Percentiles rank a stretch among this genome's conserved stretches.
These are phyloP conservation scores for Silurus asotus DNA, from an alignment of 2,113 vertebrate genomes.

Conservation along the genomic window DNA sequence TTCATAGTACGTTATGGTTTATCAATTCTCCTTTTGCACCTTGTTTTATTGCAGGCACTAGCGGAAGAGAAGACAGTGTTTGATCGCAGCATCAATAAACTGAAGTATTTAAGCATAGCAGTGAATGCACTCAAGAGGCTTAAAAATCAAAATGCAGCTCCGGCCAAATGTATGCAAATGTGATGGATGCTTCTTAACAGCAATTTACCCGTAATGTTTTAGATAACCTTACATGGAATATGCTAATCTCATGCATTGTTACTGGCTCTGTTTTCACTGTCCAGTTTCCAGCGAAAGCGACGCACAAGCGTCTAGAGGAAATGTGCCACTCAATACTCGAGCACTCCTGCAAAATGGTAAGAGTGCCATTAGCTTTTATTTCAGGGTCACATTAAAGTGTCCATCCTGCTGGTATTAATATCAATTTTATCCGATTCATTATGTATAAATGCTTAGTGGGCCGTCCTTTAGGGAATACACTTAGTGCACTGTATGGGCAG, in stretches of 20 bases:
- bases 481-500: background rate
- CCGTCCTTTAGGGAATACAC: background rate
- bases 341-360: slow-evolving; percentile 62
- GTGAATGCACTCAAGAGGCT: slow-evolving; percentile 80
- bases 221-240: slow-evolving; percentile 20
- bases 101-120: slow-evolving; percentile 79
- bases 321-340: slow-evolving; percentile 62
- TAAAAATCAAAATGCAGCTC: slow-evolving; percentile 67
- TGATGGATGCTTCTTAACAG: background rate
- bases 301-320: slow-evolving; percentile 63
- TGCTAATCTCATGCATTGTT: slow-evolving; percentile 30
- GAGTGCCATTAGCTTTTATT: slow-evolving; percentile 31
- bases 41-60: slow-evolving; percentile 66
- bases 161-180: slow-evolving; percentile 63
- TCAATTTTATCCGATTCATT: slow-evolving; percentile 22
- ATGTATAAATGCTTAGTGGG: slow-evolving; percentile 25
- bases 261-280: slow-evolving; percentile 32
- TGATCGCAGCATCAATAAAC: slow-evolving; percentile 76
- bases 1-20: background rate
- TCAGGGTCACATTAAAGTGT: slow-evolving; percentile 39
- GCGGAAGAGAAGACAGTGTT: slow-evolving; percentile 78
- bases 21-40: background rate
- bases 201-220: slow-evolving; percentile 18
- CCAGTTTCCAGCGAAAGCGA: slow-evolving; percentile 59
- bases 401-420: slow-evolving; percentile 10